Evolutionary conservation across 1,140 invertebrate genomes (phyloP), one percentile per base, ranked within the genome.

Genomic region (Coptotermes formosanus): DNA sequence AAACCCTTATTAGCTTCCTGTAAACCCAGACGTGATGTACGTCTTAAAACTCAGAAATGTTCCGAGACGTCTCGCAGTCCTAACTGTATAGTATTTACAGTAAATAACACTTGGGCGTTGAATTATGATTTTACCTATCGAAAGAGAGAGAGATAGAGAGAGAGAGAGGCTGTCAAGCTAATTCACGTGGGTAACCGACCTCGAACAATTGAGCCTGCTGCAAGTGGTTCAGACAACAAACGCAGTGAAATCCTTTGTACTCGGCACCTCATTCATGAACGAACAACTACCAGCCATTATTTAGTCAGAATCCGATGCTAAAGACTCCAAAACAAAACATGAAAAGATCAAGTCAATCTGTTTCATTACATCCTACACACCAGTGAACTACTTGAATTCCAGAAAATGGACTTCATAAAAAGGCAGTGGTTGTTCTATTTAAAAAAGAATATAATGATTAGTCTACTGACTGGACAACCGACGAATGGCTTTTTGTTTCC

Each of bases 281-380:
- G 64, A 75, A 75, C 64, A 75, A 75, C 64, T 75, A 14, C 25
- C 64, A 75, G 64, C n/a, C 25, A 30, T 75, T 75, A 75, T 75
- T 75, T 30, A 75, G 64, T 75, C n/a, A 75, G 64, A 75, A 75
- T 75, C 64, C 64, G 64, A 75, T 75, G 64, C 64, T 30, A 75
- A 75, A 75, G 64, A 75, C 64, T 75, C 64, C 14, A 14, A 75
- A 75, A 75, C 64, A 75, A 75, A 75, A 75, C 64, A 75, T 75
- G 64, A 75, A 75, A 75, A 75, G 64, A 75, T 75, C 64, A 75
- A 75, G 64, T 75, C 64, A 75, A 75, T 75, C n/a, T 75, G 64
- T 75, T 75, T 75, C 64, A 75, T n/a, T 75, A 75, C 64, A 55
- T 12, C 52, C 52, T 55, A 4, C 14, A 48, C 9, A 64, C 59